These are phyloP conservation scores for Salminus brasiliensis DNA, from an alignment of 2,113 vertebrate species.

Conservation along the genomic window DNA sequence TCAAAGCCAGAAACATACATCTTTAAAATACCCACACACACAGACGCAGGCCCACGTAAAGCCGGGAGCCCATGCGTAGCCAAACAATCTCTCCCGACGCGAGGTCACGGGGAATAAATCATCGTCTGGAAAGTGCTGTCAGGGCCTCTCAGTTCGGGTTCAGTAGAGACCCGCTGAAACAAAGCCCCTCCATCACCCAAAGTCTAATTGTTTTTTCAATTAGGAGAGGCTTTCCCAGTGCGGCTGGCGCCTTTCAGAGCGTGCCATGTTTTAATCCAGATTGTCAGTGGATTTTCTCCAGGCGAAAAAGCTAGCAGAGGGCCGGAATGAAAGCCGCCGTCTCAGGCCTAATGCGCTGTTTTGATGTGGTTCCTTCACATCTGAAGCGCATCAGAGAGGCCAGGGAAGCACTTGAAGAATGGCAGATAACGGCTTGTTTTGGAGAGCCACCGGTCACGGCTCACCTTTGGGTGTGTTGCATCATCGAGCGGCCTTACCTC, in stretches of 20 bases:
- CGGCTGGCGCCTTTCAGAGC: background rate
- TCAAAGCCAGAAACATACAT: constrained; percentile 41
- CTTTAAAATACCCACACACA: constrained; percentile 17
- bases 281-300: background rate
- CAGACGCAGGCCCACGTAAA: background rate
- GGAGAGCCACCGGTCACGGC: too few relatives aligned
- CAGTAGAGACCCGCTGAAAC: background rate
- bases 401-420: background rate
- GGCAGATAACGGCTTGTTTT: background rate
- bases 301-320: constrained; percentile 7
- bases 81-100: constrained; percentile 21
- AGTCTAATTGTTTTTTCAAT: constrained; percentile 33
- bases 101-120: constrained; percentile 15
- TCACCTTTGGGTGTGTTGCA: background rate
- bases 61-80: constrained; percentile 15
- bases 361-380: background rate
- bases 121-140: background rate
- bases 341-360: constrained; percentile 3
- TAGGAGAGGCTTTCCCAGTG: constrained; percentile 1
- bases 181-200: constrained; percentile 16
- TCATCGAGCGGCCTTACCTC: background rate
- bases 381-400: constrained; percentile 8
- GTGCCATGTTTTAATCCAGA: background rate
- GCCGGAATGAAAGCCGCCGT: background rate
- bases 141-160: constrained; percentile 35